Percentiles rank a stretch among this genome's conserved stretches.
These are phyloP conservation scores for Marmota monax DNA, from an alignment of 2,113 vertebrate genomes.

Conservation along the genomic window DNA sequence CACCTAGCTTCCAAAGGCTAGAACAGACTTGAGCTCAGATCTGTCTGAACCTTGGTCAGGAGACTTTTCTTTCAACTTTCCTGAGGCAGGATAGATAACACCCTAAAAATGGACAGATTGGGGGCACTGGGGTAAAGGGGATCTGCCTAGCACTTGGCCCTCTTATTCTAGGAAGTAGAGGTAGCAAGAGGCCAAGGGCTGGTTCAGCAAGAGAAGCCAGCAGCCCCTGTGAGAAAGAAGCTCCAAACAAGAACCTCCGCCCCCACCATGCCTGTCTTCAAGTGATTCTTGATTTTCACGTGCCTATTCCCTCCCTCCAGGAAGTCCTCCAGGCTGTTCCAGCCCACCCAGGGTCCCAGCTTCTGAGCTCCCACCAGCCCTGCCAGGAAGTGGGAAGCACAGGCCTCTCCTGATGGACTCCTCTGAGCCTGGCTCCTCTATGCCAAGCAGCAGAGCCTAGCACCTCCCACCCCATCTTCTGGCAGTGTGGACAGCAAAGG, in stretches of 20 bases:
- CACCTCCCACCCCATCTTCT: background rate
- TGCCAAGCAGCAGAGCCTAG: background rate
- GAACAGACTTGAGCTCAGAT: background rate
- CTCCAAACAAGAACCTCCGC: background rate
- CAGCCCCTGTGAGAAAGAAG: background rate
- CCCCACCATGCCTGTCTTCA: background rate
- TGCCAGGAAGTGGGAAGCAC: conserved; percentile 59
- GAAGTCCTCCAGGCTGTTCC: conserved; percentile 60
- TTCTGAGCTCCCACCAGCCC: conserved; percentile 37
- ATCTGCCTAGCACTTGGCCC: background rate
- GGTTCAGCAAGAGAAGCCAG: background rate
- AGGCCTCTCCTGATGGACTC: conserved; percentile 18
- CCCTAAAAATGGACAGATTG: background rate
- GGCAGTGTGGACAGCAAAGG: background rate
- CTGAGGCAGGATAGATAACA: background rate
- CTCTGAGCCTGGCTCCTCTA: background rate
- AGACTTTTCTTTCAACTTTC: background rate
- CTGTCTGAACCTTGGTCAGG: background rate
- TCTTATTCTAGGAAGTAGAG: background rate
- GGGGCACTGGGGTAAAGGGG: background rate
- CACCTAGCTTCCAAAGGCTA: background rate
- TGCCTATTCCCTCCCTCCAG: conserved; percentile 50
- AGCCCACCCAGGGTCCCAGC: conserved; percentile 21
- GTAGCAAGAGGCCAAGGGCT: background rate
- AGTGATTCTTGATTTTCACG: conserved; percentile 14